A percentile compares a stretch with the other conserved stretches of the same genome.
These are phyloP conservation scores for Cololabis saira DNA, from an alignment of 2,113 vertebrate species.

Conservation along the genomic window DNA sequence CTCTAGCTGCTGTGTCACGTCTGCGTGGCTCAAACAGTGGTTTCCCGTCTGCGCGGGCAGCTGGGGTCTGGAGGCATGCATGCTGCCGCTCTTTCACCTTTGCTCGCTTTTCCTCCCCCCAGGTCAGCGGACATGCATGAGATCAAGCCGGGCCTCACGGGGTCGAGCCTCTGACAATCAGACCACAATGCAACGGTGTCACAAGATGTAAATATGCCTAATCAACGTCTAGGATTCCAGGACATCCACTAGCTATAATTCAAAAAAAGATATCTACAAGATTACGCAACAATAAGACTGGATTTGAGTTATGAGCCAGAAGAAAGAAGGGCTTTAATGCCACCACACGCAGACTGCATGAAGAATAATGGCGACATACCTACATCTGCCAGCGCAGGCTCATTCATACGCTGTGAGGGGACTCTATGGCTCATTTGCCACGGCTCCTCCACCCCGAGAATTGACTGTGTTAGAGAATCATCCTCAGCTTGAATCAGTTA, in stretches of 20 bases:
- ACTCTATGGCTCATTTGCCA: constrained; percentile 57
- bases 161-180: constrained; percentile 68
- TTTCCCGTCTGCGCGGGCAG: constrained; percentile 65
- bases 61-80: constrained; percentile 79
- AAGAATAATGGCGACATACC: not conserved
- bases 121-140: constrained; percentile 71
- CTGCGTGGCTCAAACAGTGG: constrained; percentile 56
- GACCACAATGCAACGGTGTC: constrained; percentile 43
- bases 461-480: constrained; percentile 62
- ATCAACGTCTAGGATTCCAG: too few species aligned
- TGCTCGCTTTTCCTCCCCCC: constrained; percentile 56
- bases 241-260: too few species aligned
- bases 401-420: constrained; percentile 22
- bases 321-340: not conserved
- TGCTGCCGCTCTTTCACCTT: constrained; percentile 76
- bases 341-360: not conserved
- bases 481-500: constrained; percentile 72
- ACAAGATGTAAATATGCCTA: not conserved
- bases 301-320: not conserved
- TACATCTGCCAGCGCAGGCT: constrained; percentile 24
- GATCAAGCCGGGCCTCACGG: constrained; percentile 60
- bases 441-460: constrained; percentile 45
- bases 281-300: too few species aligned
- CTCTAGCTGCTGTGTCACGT: constrained; percentile 32
- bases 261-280: too few species aligned